phyloP scores from a whole-genome alignment of 64 coral and sea anemone genomes.

The Hydrozoanthus tunicans region DNA sequence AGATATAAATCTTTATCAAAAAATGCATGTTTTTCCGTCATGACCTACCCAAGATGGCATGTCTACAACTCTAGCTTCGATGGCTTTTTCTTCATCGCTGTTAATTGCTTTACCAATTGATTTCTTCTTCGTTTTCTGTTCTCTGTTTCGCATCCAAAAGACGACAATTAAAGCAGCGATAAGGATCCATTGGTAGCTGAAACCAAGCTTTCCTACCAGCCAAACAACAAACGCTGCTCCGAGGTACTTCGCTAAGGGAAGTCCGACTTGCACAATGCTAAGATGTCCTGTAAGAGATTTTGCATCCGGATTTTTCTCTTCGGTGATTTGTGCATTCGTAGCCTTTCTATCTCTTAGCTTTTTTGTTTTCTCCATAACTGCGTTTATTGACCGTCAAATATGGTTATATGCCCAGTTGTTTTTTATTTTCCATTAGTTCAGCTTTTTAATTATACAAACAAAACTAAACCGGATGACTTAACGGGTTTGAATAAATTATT shows the following conservation, averaged over 20 bases:
- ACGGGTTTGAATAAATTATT: not conserved
- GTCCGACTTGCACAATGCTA: slow-evolving; percentile 9
- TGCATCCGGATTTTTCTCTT: not conserved
- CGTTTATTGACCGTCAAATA: not conserved
- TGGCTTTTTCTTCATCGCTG: slow-evolving; percentile 8
- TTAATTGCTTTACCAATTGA: slow-evolving; percentile 24
- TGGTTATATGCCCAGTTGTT: not conserved
- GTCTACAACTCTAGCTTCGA: slow-evolving; percentile 29
- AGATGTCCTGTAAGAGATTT: slow-evolving; percentile 37
- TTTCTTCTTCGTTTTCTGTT: slow-evolving; percentile 21
- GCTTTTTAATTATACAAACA: slow-evolving; percentile 38
- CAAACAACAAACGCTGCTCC: slow-evolving; percentile 28
- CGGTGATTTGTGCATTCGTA: not conserved
- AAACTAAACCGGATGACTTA: too few relatives aligned
- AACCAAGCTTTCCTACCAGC: slow-evolving; percentile 5
- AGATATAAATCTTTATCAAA: not conserved
- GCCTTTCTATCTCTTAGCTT: not conserved
- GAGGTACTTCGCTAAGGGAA: slow-evolving; percentile 34
- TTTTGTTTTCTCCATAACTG: slow-evolving; percentile 13
- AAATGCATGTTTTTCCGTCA: not conserved
- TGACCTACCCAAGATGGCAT: slow-evolving; percentile 37
- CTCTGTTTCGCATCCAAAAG: slow-evolving; percentile 48
- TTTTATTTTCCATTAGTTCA: not conserved
- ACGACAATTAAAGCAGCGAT: slow-evolving; percentile 6
- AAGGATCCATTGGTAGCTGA: slow-evolving; percentile 39